Conservation (phyloP, 2,888 invertebrate genomes). For the Agrochola macilenta region DNA sequence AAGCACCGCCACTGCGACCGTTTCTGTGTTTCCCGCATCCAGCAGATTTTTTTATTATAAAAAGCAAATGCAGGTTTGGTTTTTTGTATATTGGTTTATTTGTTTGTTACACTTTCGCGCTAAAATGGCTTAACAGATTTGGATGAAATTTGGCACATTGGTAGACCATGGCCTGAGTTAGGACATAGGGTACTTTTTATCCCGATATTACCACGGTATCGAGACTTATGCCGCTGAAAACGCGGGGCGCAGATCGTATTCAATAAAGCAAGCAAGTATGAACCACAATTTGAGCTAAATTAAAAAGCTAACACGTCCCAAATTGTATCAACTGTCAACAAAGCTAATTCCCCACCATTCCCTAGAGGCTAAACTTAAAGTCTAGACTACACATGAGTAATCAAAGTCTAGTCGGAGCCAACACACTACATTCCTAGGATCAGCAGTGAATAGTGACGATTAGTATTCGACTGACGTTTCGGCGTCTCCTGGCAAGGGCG, state of each 20-base stretch:
- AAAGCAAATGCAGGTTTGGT: no score
- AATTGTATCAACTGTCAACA: conserved; percentile 5
- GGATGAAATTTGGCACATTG: no score
- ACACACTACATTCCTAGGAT: conserved; percentile 28
- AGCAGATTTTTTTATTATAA: no score
- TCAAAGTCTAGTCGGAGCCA: conserved; percentile 41
- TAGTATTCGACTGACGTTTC: conserved; percentile 54
- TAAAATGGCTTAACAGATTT: no score
- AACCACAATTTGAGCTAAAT: neutral
- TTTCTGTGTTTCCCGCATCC: no score
- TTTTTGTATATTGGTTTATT: no score
- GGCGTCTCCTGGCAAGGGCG: conserved; percentile 25
- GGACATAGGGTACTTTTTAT: no score
- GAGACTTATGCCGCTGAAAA: no score
- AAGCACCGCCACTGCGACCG: no score
- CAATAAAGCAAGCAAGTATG: neutral
- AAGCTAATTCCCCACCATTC: conserved; percentile 29
- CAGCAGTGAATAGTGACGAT: conserved; percentile 36
- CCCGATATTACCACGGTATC: no score
- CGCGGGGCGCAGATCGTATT: neutral
- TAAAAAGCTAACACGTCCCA: conserved; percentile 4
- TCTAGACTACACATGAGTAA: conserved; percentile 50
- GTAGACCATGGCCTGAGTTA: no score
- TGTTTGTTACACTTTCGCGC: no score
- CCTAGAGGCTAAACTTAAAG: conserved; percentile 29